Conservation (phyloP, 2,797 vertebrate genomes). For the Galaxias olidus region DNA sequence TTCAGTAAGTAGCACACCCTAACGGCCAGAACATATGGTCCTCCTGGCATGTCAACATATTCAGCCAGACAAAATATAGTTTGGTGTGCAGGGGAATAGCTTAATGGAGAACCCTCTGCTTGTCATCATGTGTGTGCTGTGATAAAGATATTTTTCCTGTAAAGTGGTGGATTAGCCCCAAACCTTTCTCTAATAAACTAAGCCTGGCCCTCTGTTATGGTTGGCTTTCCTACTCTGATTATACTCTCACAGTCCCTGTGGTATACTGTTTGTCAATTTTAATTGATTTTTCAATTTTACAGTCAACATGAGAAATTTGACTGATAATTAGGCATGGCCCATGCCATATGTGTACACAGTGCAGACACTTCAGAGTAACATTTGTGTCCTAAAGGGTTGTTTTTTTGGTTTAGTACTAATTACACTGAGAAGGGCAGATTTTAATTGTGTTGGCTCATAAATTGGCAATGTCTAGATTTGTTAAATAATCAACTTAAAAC, state of each 20-base stretch:
- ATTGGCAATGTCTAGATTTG: no score
- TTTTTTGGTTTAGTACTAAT: no score
- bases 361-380: neutral
- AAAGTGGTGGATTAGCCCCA: neutral
- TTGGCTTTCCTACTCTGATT: slow-evolving; percentile 1
- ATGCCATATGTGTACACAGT: neutral
- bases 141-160: neutral
- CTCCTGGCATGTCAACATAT: slow-evolving; percentile 25
- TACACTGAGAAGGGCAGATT: no score
- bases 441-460: no score
- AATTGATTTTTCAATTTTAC: slow-evolving; percentile 34
- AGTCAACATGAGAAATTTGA: slow-evolving; percentile 30
- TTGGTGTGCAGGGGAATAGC: neutral
- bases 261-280: slow-evolving; percentile 10
- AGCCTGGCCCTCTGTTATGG: neutral
- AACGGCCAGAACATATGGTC: slow-evolving; percentile 19
- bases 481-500: no score
- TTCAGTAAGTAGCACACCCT: no score
- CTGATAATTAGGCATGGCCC: slow-evolving; percentile 3
- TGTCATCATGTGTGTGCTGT: no score
- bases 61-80: neutral
- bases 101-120: neutral
- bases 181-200: slow-evolving; percentile 3
- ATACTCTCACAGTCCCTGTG: neutral
- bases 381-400: no score